Conservation (phyloP, 2,888 invertebrate species). For the Hyalella azteca region DNA sequence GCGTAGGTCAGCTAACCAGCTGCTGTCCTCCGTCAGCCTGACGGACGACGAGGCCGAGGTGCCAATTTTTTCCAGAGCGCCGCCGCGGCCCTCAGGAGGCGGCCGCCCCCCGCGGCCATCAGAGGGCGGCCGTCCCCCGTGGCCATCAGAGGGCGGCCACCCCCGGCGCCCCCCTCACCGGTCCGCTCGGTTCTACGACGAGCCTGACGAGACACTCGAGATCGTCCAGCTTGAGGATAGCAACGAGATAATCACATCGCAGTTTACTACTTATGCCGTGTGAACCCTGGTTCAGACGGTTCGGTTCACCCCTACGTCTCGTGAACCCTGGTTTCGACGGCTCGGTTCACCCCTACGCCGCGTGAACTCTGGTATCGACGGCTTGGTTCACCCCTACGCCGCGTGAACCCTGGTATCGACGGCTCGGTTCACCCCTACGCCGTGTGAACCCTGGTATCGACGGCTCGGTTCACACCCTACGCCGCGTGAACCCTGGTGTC, state of each 20-base stretch:
- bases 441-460: too few relatives aligned
- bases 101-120: neutral
- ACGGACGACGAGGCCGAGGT: constrained; percentile 20
- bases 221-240: neutral
- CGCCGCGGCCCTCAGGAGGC: neutral
- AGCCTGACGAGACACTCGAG: constrained; percentile 19
- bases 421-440: too few relatives aligned
- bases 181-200: neutral
- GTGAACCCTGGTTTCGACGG: too few relatives aligned
- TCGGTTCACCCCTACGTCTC: too few relatives aligned
- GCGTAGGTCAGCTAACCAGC: too few relatives aligned
- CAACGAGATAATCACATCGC: constrained; percentile 15
- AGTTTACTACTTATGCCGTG: neutral
- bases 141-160: neutral
- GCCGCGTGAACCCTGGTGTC: too few relatives aligned
- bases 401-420: too few relatives aligned
- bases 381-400: too few relatives aligned
- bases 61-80: neutral
- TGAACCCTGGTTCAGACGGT: too few relatives aligned
- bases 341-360: too few relatives aligned
- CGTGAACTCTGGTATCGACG: too few relatives aligned
- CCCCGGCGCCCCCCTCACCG: neutral
- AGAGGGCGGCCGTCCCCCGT: neutral
- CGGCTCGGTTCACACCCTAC: too few relatives aligned
- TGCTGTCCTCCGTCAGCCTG: neutral